Evolutionary conservation across 2,797 vertebrate genomes (phyloP).

Genomic region (Pitangus sulphuratus): DNA sequence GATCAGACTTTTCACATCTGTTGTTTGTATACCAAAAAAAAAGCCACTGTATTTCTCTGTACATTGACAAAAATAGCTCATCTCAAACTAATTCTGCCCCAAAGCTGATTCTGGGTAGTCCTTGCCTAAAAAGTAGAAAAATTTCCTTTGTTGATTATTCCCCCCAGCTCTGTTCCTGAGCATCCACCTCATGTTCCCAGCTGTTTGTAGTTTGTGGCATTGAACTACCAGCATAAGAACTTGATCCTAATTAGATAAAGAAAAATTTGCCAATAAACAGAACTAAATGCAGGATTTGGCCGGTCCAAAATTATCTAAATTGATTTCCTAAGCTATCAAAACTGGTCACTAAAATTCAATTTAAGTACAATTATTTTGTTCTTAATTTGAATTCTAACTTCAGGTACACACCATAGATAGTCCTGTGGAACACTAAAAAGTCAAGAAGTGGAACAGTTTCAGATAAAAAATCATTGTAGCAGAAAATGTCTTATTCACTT

Average conservation of each 20-base stretch:
- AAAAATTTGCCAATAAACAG: background rate
- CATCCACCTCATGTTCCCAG: background rate
- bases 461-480: background rate
- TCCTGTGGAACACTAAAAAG: background rate
- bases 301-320: background rate
- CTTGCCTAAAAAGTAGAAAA: background rate
- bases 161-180: background rate
- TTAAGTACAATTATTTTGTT: background rate
- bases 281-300: background rate
- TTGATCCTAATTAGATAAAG: background rate
- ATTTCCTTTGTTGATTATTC: background rate
- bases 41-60: background rate
- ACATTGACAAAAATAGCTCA: background rate
- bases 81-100: background rate
- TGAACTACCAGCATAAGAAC: background rate
- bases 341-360: background rate
- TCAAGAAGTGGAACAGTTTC: background rate
- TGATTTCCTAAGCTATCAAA: background rate
- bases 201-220: background rate
- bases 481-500: background rate
- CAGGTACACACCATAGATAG: background rate
- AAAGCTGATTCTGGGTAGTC: background rate
- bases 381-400: background rate
- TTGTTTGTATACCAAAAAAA: background rate
- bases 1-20: constrained; percentile 20